A percentile compares a stretch with the other conserved stretches of the same genome.
phyloP scores from a whole-genome alignment of 2,888 invertebrate genomes.

The Trachelus iudaicus region DNA sequence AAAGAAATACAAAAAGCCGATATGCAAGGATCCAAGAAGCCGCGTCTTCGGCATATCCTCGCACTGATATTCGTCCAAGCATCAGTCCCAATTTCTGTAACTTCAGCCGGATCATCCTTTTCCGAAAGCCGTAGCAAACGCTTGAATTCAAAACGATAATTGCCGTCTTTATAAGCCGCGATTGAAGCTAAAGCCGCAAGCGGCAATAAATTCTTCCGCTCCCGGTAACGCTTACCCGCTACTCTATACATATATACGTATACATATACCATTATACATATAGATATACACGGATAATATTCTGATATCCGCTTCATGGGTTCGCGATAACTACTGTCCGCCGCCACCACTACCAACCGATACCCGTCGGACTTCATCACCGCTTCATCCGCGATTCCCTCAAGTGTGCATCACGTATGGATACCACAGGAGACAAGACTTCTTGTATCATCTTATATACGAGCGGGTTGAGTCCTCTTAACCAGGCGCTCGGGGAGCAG shows the following conservation, averaged over 20 bases:
- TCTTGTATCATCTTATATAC: neutral
- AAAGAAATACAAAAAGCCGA: neutral
- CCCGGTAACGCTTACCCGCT: neutral
- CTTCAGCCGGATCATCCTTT: neutral
- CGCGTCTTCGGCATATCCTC: neutral
- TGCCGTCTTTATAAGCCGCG: neutral
- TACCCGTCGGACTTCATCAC: neutral
- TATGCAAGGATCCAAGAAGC: neutral
- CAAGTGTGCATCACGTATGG: neutral
- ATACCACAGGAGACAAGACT: neutral
- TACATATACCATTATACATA: neutral
- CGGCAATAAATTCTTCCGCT: neutral
- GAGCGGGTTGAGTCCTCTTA: neutral
- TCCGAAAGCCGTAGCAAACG: neutral
- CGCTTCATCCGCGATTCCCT: neutral
- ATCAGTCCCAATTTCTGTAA: neutral
- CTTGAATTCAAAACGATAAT: neutral
- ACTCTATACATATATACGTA: neutral
- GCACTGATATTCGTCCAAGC: neutral
- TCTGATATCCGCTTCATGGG: neutral
- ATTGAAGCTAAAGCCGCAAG: neutral
- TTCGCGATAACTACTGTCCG: neutral
- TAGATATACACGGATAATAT: neutral
- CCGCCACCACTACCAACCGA: neutral
- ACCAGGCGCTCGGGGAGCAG: constrained; percentile 13